phyloP scores from a whole-genome alignment of 1,140 invertebrate species.

The Atopsyche davidsoni region DNA sequence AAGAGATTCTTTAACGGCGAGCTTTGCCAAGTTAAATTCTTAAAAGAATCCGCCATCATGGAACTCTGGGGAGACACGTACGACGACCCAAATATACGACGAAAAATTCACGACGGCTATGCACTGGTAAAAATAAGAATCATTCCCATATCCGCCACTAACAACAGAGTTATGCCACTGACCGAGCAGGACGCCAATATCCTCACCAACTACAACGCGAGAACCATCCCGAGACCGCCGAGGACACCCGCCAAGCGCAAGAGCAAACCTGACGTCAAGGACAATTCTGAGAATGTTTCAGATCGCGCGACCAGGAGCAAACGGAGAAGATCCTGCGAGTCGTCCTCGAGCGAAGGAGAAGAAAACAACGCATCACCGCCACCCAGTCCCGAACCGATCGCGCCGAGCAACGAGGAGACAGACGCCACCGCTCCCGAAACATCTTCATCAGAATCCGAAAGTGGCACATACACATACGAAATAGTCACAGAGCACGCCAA shows the following conservation, averaged over 20 bases:
- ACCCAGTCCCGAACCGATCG: conserved; percentile 22
- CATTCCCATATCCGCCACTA: conserved; percentile 45
- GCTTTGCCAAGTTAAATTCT: conserved; percentile 45
- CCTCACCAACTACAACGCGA: conserved; percentile 46
- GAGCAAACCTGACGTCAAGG: conserved; percentile 30
- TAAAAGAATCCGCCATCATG: conserved; percentile 47
- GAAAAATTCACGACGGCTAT: conserved; percentile 47
- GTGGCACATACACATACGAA: conserved; percentile 32
- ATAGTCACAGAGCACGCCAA: conserved; percentile 37
- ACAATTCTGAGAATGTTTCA: conserved; percentile 19
- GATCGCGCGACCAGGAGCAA: conserved; percentile 30
- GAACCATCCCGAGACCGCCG: conserved; percentile 37
- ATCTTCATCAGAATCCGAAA: conserved; percentile 29
- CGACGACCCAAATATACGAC: conserved; percentile 44
- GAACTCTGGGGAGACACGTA: conserved; percentile 48
- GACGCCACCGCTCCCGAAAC: conserved; percentile 27
- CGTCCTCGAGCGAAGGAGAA: conserved; percentile 29
- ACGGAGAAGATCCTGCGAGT: conserved; percentile 27
- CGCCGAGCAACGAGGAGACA: conserved; percentile 25
- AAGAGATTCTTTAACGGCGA: conserved; percentile 49
- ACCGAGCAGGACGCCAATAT: conserved; percentile 50
- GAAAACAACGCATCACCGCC: conserved; percentile 36
- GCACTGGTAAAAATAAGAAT: conserved; percentile 46
- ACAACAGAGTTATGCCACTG: conserved; percentile 39
- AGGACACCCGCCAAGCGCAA: conserved; percentile 39